Conservation (phyloP, 2,797 vertebrate species). For the Phrynocephalus vlangalii region DNA sequence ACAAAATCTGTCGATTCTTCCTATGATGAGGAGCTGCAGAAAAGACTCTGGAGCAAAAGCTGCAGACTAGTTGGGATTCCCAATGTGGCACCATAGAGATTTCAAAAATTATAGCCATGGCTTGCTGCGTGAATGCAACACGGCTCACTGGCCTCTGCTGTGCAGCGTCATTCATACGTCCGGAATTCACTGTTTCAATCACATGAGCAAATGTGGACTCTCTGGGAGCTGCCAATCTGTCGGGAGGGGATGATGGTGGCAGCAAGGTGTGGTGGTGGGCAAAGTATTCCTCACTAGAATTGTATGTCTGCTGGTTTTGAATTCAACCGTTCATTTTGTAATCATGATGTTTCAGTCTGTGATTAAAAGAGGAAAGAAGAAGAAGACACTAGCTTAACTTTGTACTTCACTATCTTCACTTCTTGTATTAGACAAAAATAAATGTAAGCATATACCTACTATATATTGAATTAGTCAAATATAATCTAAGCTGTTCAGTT, state of each 20-base stretch:
- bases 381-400: no score
- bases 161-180: conserved; percentile 62
- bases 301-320: conserved; percentile 73
- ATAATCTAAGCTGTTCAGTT: no score
- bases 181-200: conserved; percentile 68
- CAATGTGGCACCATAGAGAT: conserved; percentile 38
- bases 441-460: no score
- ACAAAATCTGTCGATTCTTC: conserved; percentile 78
- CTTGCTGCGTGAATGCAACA: conserved; percentile 44
- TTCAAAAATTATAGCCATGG: conserved; percentile 44
- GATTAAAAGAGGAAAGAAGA: conserved; percentile 69
- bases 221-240: conserved; percentile 59
- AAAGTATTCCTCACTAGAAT: conserved; percentile 64
- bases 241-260: conserved; percentile 6
- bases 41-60: conserved; percentile 86
- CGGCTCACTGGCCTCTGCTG: conserved; percentile 49
- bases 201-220: conserved; percentile 68
- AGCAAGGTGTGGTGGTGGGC: conserved; percentile 12
- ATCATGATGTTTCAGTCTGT: conserved; percentile 74
- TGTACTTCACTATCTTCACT: no score
- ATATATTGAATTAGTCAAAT: no score
- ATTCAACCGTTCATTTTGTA: conserved; percentile 77
- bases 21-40: conserved; percentile 84
- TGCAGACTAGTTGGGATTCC: conserved; percentile 82
- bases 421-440: no score